phyloP scores from a whole-genome alignment of 2,888 invertebrate genomes.

The Chironomus tentans region DNA sequence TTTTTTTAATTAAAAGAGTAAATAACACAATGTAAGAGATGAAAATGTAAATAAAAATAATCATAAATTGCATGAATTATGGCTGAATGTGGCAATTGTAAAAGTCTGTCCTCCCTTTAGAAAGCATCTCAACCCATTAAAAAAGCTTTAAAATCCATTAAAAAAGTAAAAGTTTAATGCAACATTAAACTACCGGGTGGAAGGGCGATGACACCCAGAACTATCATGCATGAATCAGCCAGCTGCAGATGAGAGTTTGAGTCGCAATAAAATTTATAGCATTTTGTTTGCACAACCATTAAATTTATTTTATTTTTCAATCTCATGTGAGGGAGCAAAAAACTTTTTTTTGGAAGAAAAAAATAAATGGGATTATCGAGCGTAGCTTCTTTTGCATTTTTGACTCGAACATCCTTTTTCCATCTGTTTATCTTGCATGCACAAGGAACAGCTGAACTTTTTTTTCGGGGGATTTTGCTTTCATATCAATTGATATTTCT shows the following conservation, averaged over 20 bases:
- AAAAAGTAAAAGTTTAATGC: neutral
- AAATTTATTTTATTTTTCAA: conserved; percentile 16
- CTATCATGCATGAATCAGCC: neutral
- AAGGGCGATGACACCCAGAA: neutral
- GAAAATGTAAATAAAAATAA: conserved; percentile 23
- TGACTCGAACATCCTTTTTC: neutral
- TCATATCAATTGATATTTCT: too few species aligned
- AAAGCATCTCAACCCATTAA: neutral
- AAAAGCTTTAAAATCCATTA: neutral
- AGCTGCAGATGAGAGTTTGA: neutral
- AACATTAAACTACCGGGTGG: neutral
- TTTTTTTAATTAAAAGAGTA: conserved; percentile 23
- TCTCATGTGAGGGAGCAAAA: neutral
- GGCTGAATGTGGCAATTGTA: neutral
- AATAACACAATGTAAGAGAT: neutral
- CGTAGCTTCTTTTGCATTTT: neutral
- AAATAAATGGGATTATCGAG: neutral
- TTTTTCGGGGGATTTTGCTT: neutral
- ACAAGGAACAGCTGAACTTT: neutral
- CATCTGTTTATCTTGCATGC: neutral
- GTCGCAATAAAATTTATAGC: neutral
- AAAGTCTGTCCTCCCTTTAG: neutral
- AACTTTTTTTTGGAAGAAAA: neutral
- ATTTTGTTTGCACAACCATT: conserved; percentile 17
- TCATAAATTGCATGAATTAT: conserved; percentile 17